A percentile compares a stretch with the other conserved stretches of the same genome.
Conservation (phyloP, 2,888 invertebrate genomes). For the Alloscopus bannaensis region DNA sequence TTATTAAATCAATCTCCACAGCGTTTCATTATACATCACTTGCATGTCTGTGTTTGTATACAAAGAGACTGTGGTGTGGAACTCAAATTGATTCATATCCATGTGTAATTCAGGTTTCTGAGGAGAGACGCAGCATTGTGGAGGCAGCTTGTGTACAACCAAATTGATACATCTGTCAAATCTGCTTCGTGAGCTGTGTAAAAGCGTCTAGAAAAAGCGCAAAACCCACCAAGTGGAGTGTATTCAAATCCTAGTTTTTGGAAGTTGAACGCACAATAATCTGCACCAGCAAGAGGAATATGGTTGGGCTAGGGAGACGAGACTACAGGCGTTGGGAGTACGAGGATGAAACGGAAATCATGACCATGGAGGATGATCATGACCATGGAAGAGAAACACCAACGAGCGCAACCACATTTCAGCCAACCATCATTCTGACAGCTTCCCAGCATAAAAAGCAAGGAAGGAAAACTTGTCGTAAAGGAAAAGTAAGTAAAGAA, state of each 20-base stretch:
- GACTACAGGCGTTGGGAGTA: slow-evolving; percentile 72
- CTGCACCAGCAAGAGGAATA: slow-evolving; percentile 22
- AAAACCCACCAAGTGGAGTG: too few species aligned
- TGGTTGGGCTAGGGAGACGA: slow-evolving; percentile 63
- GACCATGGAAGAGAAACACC: slow-evolving; percentile 66
- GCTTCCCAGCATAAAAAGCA: slow-evolving; percentile 63
- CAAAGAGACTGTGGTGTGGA: too few species aligned
- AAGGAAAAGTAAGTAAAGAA: slow-evolving; percentile 63
- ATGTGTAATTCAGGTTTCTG: too few species aligned
- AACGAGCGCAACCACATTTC: slow-evolving; percentile 70
- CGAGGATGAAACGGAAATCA: slow-evolving; percentile 72
- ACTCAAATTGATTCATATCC: too few species aligned
- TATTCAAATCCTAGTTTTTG: too few species aligned
- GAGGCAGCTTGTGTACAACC: too few species aligned
- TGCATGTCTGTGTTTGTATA: too few species aligned
- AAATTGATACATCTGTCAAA: slow-evolving; percentile 53
- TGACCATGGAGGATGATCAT: slow-evolving; percentile 71
- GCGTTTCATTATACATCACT: too few species aligned
- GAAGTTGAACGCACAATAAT: too few species aligned
- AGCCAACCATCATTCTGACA: slow-evolving; percentile 69
- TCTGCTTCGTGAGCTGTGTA: too few species aligned
- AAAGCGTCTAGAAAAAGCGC: not conserved
- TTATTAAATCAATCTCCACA: slow-evolving; percentile 47
- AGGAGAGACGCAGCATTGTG: too few species aligned
- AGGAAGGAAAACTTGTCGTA: slow-evolving; percentile 61